Conservation (phyloP, 2,113 vertebrate genomes). For the Gorsachius goisagi region DNA sequence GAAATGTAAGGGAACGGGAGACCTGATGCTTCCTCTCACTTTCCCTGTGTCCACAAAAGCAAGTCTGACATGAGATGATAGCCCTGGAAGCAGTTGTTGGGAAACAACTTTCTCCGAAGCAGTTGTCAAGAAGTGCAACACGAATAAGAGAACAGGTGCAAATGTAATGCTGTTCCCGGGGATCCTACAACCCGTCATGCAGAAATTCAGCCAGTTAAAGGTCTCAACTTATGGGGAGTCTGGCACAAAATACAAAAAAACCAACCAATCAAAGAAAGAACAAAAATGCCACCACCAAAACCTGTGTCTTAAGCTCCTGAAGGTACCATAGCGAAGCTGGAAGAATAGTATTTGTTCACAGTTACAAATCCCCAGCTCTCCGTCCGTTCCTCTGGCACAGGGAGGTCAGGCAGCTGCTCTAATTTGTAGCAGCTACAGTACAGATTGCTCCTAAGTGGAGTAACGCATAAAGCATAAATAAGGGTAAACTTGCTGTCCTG, state of each 20-base stretch:
- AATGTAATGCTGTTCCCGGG: background rate
- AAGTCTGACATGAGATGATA: background rate
- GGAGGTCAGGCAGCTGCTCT: background rate
- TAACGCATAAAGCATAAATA: rapidly evolving
- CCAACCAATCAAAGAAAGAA: background rate
- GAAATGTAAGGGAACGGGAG: background rate
- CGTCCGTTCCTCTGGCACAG: rapidly evolving
- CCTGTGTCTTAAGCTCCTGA: background rate
- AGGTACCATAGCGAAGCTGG: background rate
- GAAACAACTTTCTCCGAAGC: background rate
- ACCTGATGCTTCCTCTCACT: background rate
- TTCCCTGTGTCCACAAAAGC: background rate
- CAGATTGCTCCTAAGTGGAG: rapidly evolving
- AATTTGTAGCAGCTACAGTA: background rate
- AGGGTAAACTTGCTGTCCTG: background rate
- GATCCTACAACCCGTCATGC: background rate
- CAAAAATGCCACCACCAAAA: background rate
- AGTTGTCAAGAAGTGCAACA: background rate
- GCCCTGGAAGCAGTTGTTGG: background rate
- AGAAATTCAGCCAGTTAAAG: background rate
- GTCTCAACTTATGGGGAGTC: background rate
- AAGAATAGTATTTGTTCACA: background rate
- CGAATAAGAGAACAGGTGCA: background rate
- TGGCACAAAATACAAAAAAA: background rate
- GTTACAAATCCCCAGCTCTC: rapidly evolving